Evolutionary conservation across 2,888 invertebrate species (phyloP), one percentile per base, ranked within the genome.

Genomic region (Drosophila yooni): DNA sequence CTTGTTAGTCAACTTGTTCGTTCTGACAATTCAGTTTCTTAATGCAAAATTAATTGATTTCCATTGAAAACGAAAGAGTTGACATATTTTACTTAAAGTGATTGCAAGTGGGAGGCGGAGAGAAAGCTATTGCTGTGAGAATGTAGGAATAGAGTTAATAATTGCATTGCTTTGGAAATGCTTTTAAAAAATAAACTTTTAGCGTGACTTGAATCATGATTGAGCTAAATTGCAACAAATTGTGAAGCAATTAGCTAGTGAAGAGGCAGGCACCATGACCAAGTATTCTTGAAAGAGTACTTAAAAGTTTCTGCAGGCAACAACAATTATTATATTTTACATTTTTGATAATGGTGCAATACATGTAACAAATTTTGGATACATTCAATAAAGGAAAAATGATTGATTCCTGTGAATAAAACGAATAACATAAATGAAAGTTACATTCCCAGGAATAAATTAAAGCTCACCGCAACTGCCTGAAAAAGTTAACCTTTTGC

Each of bases 31-130:
- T 59, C 33, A 68, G 63, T 70, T 77, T 77, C 72, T 74, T 72
- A 83, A 86, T 86, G 85, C 83, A 83, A 81, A 85, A 86, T 85
- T 86, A 88, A 86, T 88, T 85, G 85, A 83, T 83, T 84, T 83
- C 83, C 59, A 76, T 85, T 73, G 79, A 83, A 88, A 83, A 69
- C 48, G 61, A 75, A 63, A 48, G 76, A 79, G 76, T 68, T 81
- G 85, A 83, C 85, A 83, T 75, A 81, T 65, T 81, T 76, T 53
- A 56, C 54, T 25, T 54, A 36, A 36, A 36, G 34, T 13, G n/a
- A 13, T 7, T 5, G 6, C 29, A 27, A 36, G 36, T 8, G 18
- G 11, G 5, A 33, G 31, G 13, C 3, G 27, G 4, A 15, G 33
- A n/a, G 13, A 21, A n/a, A 21, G 25, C 29, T 15, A 51, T n/a